Conservation (phyloP, 1,140 invertebrate species). For the Anastrepha ludens region DNA sequence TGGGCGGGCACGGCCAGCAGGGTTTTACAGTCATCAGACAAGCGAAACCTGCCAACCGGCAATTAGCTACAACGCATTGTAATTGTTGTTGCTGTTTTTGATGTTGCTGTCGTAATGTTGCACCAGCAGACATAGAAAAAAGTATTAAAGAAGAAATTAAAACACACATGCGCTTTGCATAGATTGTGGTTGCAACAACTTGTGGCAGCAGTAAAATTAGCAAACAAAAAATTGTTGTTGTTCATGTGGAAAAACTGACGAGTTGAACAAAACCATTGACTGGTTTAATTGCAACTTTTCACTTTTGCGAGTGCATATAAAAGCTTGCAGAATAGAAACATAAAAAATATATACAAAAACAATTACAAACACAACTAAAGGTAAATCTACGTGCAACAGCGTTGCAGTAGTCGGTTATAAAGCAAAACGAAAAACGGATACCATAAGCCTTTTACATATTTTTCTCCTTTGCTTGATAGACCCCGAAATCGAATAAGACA, state of each 20-base stretch:
- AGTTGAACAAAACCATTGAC: conserved; percentile 55
- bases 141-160: neutral
- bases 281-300: conserved; percentile 59
- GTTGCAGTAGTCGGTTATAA: too few relatives aligned
- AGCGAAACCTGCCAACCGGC: conserved; percentile 46
- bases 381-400: neutral
- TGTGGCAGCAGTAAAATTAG: neutral
- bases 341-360: neutral
- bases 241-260: conserved; percentile 42
- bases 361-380: neutral
- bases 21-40: conserved; percentile 35
- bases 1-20: conserved; percentile 24
- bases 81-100: conserved; percentile 14
- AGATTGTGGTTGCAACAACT: neutral
- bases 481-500: too few relatives aligned
- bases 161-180: neutral
- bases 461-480: too few relatives aligned
- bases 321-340: neutral
- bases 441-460: too few relatives aligned
- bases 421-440: too few relatives aligned
- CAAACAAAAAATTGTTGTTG: conserved; percentile 18
- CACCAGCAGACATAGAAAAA: conserved; percentile 34
- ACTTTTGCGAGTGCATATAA: conserved; percentile 56
- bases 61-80: conserved; percentile 38
- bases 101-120: neutral